These are phyloP conservation scores for Diglossa brunneiventris DNA, from an alignment of 2,113 vertebrate genomes.

Conservation along the genomic window DNA sequence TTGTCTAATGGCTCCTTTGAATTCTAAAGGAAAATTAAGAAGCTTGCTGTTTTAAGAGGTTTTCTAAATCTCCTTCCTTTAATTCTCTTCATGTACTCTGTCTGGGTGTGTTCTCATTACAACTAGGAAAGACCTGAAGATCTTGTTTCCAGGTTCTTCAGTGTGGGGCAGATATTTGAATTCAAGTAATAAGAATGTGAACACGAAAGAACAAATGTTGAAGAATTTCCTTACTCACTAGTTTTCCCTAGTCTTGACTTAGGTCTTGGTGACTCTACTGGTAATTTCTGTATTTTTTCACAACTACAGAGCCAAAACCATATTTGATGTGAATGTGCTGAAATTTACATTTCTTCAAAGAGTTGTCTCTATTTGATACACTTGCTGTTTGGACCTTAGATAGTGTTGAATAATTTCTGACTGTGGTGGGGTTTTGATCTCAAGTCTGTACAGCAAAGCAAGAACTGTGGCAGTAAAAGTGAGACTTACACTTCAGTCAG, in stretches of 20 bases:
- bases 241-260: background rate
- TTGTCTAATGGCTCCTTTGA: slow-evolving; percentile 8
- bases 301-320: background rate
- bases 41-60: slow-evolving; percentile 22
- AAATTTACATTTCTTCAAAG: background rate
- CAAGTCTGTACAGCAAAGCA: background rate
- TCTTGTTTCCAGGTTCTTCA: slow-evolving; percentile 50
- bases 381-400: background rate
- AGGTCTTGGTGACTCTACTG: background rate
- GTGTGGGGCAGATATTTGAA: slow-evolving; percentile 23
- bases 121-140: slow-evolving; percentile 47
- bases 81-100: slow-evolving; percentile 20
- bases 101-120: slow-evolving; percentile 45
- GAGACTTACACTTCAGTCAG: background rate
- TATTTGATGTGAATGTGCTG: background rate
- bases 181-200: slow-evolving; percentile 8
- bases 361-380: background rate
- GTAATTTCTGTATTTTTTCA: background rate
- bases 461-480: background rate
- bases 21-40: slow-evolving; percentile 33
- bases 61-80: slow-evolving; percentile 48
- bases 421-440: background rate
- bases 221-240: slow-evolving; percentile 11
- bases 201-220: background rate
- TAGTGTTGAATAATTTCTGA: background rate